Evolutionary conservation across 2,888 invertebrate genomes (phyloP).

Genomic region (Polydesmus complanatus): DNA sequence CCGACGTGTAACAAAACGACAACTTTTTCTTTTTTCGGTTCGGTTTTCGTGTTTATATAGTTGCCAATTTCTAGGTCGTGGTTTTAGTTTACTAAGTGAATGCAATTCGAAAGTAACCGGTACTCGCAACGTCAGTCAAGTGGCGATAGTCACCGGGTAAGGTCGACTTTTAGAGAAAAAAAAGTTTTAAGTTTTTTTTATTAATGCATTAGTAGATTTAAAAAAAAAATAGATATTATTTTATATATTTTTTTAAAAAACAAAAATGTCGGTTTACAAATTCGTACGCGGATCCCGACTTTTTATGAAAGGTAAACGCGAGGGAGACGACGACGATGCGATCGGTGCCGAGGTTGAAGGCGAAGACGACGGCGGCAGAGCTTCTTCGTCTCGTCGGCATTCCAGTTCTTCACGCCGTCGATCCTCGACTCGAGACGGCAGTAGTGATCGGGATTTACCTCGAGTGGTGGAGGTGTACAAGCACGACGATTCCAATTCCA

Average conservation of each 20-base stretch:
- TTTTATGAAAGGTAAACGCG: constrained; percentile 59
- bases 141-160: neutral
- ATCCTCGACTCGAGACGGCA: constrained; percentile 6
- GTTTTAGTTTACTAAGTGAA: neutral
- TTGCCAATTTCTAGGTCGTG: neutral
- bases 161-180: neutral
- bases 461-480: constrained; percentile 14
- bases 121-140: neutral
- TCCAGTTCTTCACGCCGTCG: constrained; percentile 13
- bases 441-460: constrained; percentile 11
- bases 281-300: constrained; percentile 61
- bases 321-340: constrained; percentile 45
- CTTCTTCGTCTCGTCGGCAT: constrained; percentile 30
- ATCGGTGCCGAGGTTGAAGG: constrained; percentile 27
- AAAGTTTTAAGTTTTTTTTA: neutral
- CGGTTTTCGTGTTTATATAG: too few species aligned
- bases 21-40: too few species aligned
- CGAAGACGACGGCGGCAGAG: constrained; percentile 32
- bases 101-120: too few species aligned
- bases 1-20: neutral
- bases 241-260: neutral
- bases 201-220: neutral
- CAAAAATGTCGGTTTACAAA: constrained; percentile 55
- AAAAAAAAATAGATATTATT: too few species aligned
- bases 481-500: constrained; percentile 17